Conservation (phyloP, 2,113 vertebrate species). For the Ovis canadensis region DNA sequence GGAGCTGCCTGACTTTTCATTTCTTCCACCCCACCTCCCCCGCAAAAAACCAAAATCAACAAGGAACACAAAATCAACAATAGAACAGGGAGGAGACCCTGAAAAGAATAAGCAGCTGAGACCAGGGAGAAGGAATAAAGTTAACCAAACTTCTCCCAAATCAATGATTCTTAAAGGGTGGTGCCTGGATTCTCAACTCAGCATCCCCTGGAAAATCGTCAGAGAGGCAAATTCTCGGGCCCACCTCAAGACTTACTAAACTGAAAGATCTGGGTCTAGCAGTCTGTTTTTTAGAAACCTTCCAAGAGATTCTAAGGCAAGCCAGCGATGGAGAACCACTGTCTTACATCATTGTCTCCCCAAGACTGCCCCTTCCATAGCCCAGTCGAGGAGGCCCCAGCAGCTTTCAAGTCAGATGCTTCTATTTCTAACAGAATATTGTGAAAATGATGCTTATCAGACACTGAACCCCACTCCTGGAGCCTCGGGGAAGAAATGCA, state of each 20-base stretch:
- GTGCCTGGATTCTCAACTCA: neutral
- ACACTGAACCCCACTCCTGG: neutral
- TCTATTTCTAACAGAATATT: neutral
- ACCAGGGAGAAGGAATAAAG: neutral
- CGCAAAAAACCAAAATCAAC: neutral
- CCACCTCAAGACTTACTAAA: neutral
- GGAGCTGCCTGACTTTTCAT: neutral
- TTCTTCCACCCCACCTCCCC: neutral
- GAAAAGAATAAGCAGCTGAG: neutral
- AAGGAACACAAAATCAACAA: neutral
- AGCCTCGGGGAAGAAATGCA: neutral
- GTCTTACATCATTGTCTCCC: neutral
- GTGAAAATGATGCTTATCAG: neutral
- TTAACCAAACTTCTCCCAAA: neutral
- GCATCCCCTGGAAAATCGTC: neutral
- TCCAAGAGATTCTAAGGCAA: neutral
- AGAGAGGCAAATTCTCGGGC: neutral
- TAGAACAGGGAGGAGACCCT: neutral
- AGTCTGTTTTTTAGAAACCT: neutral
- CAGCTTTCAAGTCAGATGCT: neutral
- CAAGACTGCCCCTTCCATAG: neutral
- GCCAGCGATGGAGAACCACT: neutral
- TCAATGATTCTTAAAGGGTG: neutral
- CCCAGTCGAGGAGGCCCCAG: neutral
- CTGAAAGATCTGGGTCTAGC: neutral